Percentiles rank a stretch among this genome's conserved stretches.
Evolutionary conservation across 2,113 vertebrate genomes (phyloP).

Genomic region (Xiphorhynchus elegans): DNA sequence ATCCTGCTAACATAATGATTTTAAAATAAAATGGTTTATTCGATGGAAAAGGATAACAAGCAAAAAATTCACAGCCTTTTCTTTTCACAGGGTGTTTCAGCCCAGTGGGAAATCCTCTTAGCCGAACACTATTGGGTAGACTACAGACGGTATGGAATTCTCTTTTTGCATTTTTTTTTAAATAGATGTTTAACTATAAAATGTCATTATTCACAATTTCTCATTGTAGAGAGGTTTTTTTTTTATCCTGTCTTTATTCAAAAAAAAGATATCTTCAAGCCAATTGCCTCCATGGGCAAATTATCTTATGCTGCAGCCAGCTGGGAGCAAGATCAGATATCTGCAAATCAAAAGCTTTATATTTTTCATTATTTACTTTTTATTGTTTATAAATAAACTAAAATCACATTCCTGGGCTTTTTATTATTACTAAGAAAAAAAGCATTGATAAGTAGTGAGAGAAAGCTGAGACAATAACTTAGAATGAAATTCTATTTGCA

Average conservation of each 20-base stretch:
- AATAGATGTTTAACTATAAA: conserved; percentile 44
- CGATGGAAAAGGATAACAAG: conserved; percentile 67
- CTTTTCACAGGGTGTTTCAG: conserved; percentile 83
- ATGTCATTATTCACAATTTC: conserved; percentile 47
- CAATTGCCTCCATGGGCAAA: conserved; percentile 35
- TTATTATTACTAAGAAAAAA: background rate
- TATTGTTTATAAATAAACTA: conserved; percentile 15
- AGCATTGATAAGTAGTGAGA: background rate
- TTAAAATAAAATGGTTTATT: conserved; percentile 74
- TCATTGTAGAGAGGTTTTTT: background rate
- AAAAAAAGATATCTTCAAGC: conserved; percentile 23
- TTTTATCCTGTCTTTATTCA: conserved; percentile 23
- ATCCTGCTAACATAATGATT: conserved; percentile 66
- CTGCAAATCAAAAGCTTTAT: background rate
- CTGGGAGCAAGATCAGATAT: background rate
- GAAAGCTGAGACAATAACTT: background rate
- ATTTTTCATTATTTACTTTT: background rate
- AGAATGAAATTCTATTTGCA: background rate
- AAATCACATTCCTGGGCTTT: background rate
- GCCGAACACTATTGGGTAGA: conserved; percentile 73
- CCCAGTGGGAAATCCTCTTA: conserved; percentile 80
- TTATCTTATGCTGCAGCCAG: conserved; percentile 4
- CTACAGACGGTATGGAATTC: conserved; percentile 82
- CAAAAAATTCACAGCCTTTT: conserved; percentile 70
- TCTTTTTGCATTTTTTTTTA: conserved; percentile 52